Evolutionary conservation across 2,888 invertebrate genomes (phyloP).

Genomic region (Apamea sordens): DNA sequence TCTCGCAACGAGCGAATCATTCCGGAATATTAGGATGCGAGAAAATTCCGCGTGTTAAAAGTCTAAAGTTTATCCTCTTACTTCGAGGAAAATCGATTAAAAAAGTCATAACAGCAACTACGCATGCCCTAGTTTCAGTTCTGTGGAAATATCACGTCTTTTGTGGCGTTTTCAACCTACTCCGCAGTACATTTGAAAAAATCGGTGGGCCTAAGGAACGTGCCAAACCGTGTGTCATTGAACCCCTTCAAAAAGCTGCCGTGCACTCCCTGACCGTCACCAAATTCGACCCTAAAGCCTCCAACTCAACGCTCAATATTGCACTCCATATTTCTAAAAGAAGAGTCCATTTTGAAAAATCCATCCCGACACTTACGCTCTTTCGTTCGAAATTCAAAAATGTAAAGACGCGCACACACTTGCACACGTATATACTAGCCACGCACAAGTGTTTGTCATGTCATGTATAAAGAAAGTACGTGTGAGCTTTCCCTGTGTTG

Average conservation of each 20-base stretch:
- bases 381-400: conserved; percentile 83
- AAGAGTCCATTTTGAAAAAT: conserved; percentile 84
- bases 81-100: conserved; percentile 81
- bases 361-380: conserved; percentile 79
- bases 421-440: conserved; percentile 71
- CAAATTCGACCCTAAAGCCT: conserved; percentile 76
- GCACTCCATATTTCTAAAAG: conserved; percentile 67
- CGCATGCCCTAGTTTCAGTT: conserved; percentile 85
- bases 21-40: conserved; percentile 52
- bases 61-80: conserved; percentile 72
- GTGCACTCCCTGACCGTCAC: conserved; percentile 64
- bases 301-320: conserved; percentile 72
- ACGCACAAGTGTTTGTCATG: conserved; percentile 73
- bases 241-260: conserved; percentile 85
- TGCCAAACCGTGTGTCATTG: conserved; percentile 89
- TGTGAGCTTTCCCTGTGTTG: conserved; percentile 89
- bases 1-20: conserved; percentile 75
- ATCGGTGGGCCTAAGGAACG: conserved; percentile 82
- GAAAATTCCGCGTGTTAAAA: conserved; percentile 64
- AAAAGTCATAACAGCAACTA: conserved; percentile 74
- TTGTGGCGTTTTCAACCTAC: conserved; percentile 79
- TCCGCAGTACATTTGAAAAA: conserved; percentile 79
- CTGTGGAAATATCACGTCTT: conserved; percentile 82
- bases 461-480: conserved; percentile 85
- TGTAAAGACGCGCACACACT: conserved; percentile 85